Evolutionary conservation across 2,888 invertebrate species (phyloP), one percentile per base, ranked within the genome.

Genomic region (Phengaris arion): DNA sequence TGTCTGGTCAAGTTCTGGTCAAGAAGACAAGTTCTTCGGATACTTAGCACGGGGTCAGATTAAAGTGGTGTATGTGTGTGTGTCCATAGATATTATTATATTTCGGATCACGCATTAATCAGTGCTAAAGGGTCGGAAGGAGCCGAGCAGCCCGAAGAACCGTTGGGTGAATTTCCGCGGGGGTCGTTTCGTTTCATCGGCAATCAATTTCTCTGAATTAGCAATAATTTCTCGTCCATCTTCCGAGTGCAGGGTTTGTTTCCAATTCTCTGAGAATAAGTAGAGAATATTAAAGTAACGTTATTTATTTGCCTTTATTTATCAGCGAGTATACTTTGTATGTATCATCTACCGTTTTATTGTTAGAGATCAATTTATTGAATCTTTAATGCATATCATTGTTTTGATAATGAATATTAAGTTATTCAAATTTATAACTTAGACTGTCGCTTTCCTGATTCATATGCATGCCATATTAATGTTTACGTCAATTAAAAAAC

Each of bases 141-240:
- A 79, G 9, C 82, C 81, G 7, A 79, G 77, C 59, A 78, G 77
- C 0, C 82, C 81, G 45, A 80, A 77, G 46, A 77, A 78, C 15
- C 80, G 74, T 54, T 79, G 76, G 12, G 64, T 77, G 35, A 77
- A 77, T 22, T 78, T 79, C 7, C 82, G 82, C 0, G 75, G 59
- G 0, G 77, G 74, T 78, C 89, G 81, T 9, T 76, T 75, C 0
- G 82, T 74, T 78, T 89, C 89, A 48, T 89, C 83, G 0, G 87
- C 83, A n/a, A 76, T 72, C 12, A 70, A 75, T 73, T 75, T 76
- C 64, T 54, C 52, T 13, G 73, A 52, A 12, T 75, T 77, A 74
- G n/a, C 76, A 74, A 69, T 22, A 59, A 75, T 79, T 78, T 48
- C 78, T 51, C 4, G 78, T 76, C 13, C 80, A 76, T 82, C 78